Percentiles rank a stretch among this genome's conserved stretches.
phyloP scores from a whole-genome alignment of 2,797 vertebrate genomes.

The Otus scops region DNA sequence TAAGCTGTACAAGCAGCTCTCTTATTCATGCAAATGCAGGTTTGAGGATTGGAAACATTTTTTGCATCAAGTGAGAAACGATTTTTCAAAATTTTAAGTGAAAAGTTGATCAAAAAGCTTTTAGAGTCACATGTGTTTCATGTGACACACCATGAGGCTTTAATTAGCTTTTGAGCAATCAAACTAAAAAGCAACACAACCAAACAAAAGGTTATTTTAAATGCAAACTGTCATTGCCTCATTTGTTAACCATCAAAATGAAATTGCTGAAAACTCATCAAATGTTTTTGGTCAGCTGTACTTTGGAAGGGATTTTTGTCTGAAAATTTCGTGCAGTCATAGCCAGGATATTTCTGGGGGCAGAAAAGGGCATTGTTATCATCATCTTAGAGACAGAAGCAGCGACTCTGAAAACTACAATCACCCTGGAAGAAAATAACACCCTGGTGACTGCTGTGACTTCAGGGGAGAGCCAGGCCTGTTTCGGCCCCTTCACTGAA shows the following conservation, averaged over 20 bases:
- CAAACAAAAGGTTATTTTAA: neutral
- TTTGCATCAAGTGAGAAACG: rapidly evolving
- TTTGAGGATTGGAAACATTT: neutral
- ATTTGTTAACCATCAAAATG: neutral
- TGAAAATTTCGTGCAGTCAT: neutral
- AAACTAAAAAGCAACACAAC: neutral
- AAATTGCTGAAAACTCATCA: neutral
- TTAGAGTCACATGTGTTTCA: neutral
- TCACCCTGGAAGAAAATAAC: neutral
- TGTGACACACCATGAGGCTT: neutral
- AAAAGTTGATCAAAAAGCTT: neutral
- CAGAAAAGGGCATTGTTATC: neutral
- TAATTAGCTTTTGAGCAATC: neutral
- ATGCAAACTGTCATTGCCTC: rapidly evolving
- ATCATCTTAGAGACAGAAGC: neutral
- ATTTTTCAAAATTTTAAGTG: neutral
- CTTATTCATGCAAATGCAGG: neutral
- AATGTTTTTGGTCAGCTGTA: rapidly evolving
- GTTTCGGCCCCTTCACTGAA: neutral
- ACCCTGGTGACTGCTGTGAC: neutral
- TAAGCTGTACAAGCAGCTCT: neutral
- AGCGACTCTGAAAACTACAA: neutral
- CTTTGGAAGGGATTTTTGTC: neutral
- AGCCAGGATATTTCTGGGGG: neutral
- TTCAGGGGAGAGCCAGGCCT: neutral